A percentile compares a stretch with the other conserved stretches of the same genome.
Evolutionary conservation across 2,797 vertebrate species (phyloP).

Genomic region (Ctenochaetus hawaiiensis): DNA sequence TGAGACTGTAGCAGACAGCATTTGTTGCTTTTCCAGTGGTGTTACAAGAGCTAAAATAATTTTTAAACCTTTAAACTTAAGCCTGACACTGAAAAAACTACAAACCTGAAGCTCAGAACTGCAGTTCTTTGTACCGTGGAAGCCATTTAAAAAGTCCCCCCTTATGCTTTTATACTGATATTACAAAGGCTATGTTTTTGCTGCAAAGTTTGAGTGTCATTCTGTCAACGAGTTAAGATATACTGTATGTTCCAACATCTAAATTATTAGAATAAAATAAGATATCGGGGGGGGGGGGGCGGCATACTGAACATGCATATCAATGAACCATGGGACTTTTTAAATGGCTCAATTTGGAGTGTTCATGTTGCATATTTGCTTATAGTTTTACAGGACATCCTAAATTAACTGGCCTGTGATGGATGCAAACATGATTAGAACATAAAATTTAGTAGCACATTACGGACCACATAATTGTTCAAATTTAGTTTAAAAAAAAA

Average conservation of each 20-base stretch:
- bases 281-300: background rate
- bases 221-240: slow-evolving; percentile 5
- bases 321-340: slow-evolving; percentile 17
- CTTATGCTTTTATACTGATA: slow-evolving; percentile 32
- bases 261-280: slow-evolving; percentile 16
- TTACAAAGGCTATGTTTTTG: slow-evolving; percentile 32
- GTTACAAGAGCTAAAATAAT: background rate
- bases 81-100: slow-evolving; percentile 19
- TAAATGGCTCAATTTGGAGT: slow-evolving; percentile 28
- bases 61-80: background rate
- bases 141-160: slow-evolving; percentile 35
- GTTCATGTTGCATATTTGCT: slow-evolving; percentile 23
- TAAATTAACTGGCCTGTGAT: slow-evolving; percentile 1
- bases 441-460: background rate
- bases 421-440: background rate
- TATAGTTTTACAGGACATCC: slow-evolving; percentile 4
- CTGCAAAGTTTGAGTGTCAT: slow-evolving; percentile 17
- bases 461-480: background rate
- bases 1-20: background rate
- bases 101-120: slow-evolving; percentile 17
- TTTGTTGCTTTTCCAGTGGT: slow-evolving; percentile 37
- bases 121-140: background rate
- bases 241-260: slow-evolving; percentile 4
- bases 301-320: slow-evolving; percentile 20
- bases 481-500: background rate